These are phyloP conservation scores for Pseudopleuronectes americanus DNA, from an alignment of 2,797 vertebrate genomes.

Conservation along the genomic window DNA sequence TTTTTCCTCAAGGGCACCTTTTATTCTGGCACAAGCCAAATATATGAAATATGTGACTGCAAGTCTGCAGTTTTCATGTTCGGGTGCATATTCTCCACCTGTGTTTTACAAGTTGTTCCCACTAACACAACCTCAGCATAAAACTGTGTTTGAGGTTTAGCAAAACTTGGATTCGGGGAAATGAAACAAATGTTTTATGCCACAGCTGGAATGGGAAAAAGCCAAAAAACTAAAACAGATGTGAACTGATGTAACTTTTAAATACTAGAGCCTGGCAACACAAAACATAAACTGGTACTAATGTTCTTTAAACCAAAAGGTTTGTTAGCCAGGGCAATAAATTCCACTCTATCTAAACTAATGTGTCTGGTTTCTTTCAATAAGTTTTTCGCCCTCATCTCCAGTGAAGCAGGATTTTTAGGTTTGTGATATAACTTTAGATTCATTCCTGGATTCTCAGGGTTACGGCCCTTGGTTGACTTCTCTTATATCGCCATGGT, in stretches of 20 bases:
- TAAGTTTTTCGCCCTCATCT: background rate
- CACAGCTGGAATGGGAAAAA: background rate
- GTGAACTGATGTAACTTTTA: background rate
- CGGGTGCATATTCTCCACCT: background rate
- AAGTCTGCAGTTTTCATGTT: background rate
- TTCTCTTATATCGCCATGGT: too few relatives aligned
- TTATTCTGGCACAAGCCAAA: background rate
- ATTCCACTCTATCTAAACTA: background rate
- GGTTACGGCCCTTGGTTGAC: too few relatives aligned
- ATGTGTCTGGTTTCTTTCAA: background rate
- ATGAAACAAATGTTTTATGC: background rate
- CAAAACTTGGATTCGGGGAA: background rate
- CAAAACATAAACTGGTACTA: too few relatives aligned
- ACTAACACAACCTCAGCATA: background rate
- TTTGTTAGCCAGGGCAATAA: too few relatives aligned
- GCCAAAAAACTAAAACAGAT: background rate
- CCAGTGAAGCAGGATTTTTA: too few relatives aligned
- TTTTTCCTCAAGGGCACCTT: slow-evolving; percentile 24
- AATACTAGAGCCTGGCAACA: background rate
- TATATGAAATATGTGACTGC: slow-evolving; percentile 1
- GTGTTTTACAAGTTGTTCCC: background rate
- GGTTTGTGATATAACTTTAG: too few relatives aligned
- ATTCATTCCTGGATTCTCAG: too few relatives aligned
- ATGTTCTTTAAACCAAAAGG: too few relatives aligned
- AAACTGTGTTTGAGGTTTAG: background rate